phyloP scores from a whole-genome alignment of 2,888 invertebrate genomes.

The Epinotia nisella region DNA sequence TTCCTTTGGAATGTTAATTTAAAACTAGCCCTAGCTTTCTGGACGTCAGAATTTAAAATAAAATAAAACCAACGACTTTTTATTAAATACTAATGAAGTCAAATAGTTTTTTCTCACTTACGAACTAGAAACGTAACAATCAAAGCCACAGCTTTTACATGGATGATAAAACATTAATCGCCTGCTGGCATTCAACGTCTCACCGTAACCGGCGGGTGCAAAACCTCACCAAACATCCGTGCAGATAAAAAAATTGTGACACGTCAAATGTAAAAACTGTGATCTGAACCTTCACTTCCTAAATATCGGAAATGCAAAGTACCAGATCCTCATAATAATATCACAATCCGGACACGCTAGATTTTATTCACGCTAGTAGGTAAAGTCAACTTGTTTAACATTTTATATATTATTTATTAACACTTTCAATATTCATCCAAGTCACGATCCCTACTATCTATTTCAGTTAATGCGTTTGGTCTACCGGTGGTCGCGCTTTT shows the following conservation, averaged over 20 bases:
- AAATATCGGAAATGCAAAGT: slow-evolving; percentile 3
- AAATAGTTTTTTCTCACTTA: slow-evolving; percentile 36
- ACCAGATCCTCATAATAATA: slow-evolving; percentile 9
- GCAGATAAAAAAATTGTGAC: slow-evolving; percentile 54
- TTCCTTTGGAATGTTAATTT: slow-evolving; percentile 40
- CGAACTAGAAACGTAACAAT: slow-evolving; percentile 55
- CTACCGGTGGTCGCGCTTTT: not conserved
- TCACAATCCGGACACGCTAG: not conserved
- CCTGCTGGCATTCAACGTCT: slow-evolving; percentile 36
- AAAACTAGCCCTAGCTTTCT: slow-evolving; percentile 32
- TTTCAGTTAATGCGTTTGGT: not conserved
- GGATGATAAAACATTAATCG: slow-evolving; percentile 46
- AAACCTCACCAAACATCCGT: slow-evolving; percentile 45
- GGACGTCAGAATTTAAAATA: slow-evolving; percentile 20
- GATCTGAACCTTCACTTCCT: slow-evolving; percentile 50
- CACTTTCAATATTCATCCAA: not conserved
- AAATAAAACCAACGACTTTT: slow-evolving; percentile 38
- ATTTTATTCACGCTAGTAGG: not conserved
- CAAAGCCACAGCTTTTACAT: slow-evolving; percentile 73
- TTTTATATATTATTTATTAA: not conserved
- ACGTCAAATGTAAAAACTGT: slow-evolving; percentile 76
- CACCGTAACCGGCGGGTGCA: slow-evolving; percentile 42
- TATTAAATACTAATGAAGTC: slow-evolving; percentile 35
- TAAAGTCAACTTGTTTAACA: not conserved
- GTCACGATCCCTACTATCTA: not conserved